phyloP scores from a whole-genome alignment of 2,113 vertebrate species.

The Sceloporus tristichus region DNA sequence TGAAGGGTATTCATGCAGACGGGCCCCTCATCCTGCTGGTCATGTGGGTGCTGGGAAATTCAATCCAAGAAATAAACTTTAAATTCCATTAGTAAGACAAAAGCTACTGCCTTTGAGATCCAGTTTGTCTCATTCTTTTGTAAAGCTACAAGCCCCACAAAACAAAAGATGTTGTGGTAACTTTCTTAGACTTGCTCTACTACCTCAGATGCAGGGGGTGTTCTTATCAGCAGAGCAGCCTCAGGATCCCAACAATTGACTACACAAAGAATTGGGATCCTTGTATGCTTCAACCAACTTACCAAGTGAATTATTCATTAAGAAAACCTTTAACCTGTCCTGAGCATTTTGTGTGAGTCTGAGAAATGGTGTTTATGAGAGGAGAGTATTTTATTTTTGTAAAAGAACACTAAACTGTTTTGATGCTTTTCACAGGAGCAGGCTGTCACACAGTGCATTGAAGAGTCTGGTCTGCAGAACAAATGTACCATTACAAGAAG shows the following conservation, averaged over 20 bases:
- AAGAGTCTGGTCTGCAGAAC: constrained; percentile 47
- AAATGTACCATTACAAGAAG: constrained; percentile 39
- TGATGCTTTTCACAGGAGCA: constrained; percentile 35
- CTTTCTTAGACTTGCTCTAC: too few species aligned
- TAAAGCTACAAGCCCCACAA: too few species aligned
- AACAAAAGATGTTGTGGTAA: too few species aligned
- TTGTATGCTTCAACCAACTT: constrained; percentile 25
- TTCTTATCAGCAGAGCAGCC: background rate
- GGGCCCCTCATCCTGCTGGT: too few species aligned
- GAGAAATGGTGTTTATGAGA: constrained; percentile 41
- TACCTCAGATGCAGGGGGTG: background rate
- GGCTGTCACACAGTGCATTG: constrained; percentile 34
- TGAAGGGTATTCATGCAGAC: too few species aligned
- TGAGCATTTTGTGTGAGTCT: constrained; percentile 32
- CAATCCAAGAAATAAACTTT: too few species aligned
- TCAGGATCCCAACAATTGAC: constrained; percentile 15
- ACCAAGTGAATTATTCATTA: constrained; percentile 50
- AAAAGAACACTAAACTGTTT: constrained; percentile 47
- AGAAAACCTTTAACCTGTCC: constrained; percentile 59
- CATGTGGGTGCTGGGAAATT: too few species aligned
- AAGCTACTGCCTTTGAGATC: too few species aligned
- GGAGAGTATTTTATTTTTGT: constrained; percentile 49
- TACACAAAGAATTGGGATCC: constrained; percentile 16
- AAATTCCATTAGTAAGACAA: too few species aligned
- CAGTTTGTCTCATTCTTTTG: too few species aligned